Base-by-base conservation (phyloP, 53 echinoderm and acorn worm genomes). In the Antedon mediterranea region DNA sequence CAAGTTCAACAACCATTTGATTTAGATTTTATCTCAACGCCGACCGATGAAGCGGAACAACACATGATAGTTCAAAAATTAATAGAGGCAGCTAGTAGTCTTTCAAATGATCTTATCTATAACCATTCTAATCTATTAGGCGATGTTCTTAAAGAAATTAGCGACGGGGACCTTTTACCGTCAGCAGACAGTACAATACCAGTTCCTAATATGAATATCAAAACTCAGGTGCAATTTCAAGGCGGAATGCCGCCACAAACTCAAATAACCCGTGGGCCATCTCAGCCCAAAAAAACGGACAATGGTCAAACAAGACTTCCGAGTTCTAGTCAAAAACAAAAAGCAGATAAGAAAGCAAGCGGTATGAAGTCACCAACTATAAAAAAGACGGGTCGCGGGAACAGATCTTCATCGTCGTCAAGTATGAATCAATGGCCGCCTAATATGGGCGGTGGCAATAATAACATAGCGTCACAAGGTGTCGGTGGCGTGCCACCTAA, bases 81-180 rank as follows among this genome's bases (percentile, higher is more conserved):
- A 44, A 74, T 91, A 31, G 76, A 81, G 73, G 89, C 88, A 3
- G 85, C 86, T 11, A 82, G 75, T 37, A 85, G 71, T 70, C 73
- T 97, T 6, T 80, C 88, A 1, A 92, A 97, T 28, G 97, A 97
- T 29, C 82, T 86, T 9, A 88, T 88, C 81, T 80, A 78, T 28
- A 88, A 82, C 76, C 91, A 91, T 31, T 89, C 91, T 0, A 93
- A 87, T 81, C 81, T 88, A 57, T 84, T 93, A 72, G 85, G 83
- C 70, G 94, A 93, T 29, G 79, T 93, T 72, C 81, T 93, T 76
- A 93, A 89, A 78, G 94, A 93, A 33, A 73, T 93, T 13, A 91
- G 23, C 18, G 57, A 57, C 3, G 57, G 14, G 23, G 57, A 57
- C 15, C 7, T 57, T 57, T 57, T 57, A 57, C 20, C 57, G 7